Evolutionary conservation across 2,113 vertebrate species (phyloP), one percentile per base, ranked within the genome.

Genomic region (Sander vitreus): DNA sequence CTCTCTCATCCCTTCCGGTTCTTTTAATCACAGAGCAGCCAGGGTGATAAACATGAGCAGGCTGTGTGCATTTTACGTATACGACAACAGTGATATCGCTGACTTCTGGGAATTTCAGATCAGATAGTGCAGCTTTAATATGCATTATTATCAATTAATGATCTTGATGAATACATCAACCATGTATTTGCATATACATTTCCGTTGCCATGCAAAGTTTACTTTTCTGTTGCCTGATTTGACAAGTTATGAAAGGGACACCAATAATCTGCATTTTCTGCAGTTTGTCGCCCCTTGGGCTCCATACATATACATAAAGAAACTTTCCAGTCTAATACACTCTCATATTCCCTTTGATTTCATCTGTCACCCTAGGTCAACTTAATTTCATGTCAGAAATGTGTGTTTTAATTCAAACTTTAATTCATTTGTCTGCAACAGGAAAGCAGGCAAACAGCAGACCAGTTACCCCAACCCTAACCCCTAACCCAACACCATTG

Each of bases 311-410:
- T 3, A 6, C 14, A 69, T 14, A 74, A 12, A 51, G 4, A 19
- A 18, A 16, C 25, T 2, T 47, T 19, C 10, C 15, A 30, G 3
- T 47, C 16, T 36, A 3, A 48, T 30, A 25, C 54, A 27, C 65
- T 19, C 27, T 50, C 7, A 27, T 39, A 67, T 66, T 67, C 14
- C 16, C 27, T 80, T 73, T 57, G 14, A 64, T 55, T 57, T 15
- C 19, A 48, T 57, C 45, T 50, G 30, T 59, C 16, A 58, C 9
- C 43, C 16, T 16, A 7, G 15, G 36, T 36, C 11, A 5, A 47
- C 33, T 33, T 3, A 2, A 50, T 30, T 63, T 54, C 11, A 27
- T 21, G 16, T 6, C 5, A 30, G n/a, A 15, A 21, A 45, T 16
- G 13, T 33, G 57, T 30, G 5, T 58, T 58, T 27, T 7, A 33